phyloP scores from a whole-genome alignment of 2,797 vertebrate genomes.

The Lycodopsis pacificus region DNA sequence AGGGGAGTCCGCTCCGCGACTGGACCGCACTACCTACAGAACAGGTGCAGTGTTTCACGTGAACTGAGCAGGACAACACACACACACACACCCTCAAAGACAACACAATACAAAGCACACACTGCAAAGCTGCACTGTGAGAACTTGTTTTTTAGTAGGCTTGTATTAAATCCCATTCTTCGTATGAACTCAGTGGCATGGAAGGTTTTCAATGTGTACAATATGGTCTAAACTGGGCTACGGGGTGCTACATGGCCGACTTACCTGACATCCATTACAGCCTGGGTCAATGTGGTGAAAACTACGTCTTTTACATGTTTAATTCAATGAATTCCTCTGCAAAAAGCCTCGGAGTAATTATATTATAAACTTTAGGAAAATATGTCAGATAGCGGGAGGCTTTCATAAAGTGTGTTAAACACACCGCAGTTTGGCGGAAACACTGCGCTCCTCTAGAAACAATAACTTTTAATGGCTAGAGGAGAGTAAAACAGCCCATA shows the following conservation, averaged over 20 bases:
- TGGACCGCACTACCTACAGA: constrained; percentile 63
- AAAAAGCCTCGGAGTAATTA: neutral
- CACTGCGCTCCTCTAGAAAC: neutral
- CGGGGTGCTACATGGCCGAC: neutral
- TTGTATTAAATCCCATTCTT: neutral
- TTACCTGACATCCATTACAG: neutral
- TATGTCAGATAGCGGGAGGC: neutral
- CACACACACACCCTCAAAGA: constrained; percentile 23
- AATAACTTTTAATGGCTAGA: constrained; percentile 7
- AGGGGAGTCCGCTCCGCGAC: constrained; percentile 62
- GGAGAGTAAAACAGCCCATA: neutral
- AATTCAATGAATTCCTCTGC: neutral
- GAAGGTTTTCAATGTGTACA: neutral
- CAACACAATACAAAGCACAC: constrained; percentile 25
- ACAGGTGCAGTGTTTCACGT: neutral
- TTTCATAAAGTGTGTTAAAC: neutral
- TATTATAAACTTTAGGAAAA: too few relatives aligned
- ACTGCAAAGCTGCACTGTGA: neutral
- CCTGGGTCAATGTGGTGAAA: neutral
- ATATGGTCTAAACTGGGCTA: neutral
- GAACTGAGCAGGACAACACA: neutral
- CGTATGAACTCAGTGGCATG: neutral
- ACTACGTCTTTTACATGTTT: neutral
- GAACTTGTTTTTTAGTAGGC: neutral
- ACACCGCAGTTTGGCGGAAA: neutral